Conservation (phyloP, 2,797 vertebrate species). For the Leptodactylus fallax region DNA sequence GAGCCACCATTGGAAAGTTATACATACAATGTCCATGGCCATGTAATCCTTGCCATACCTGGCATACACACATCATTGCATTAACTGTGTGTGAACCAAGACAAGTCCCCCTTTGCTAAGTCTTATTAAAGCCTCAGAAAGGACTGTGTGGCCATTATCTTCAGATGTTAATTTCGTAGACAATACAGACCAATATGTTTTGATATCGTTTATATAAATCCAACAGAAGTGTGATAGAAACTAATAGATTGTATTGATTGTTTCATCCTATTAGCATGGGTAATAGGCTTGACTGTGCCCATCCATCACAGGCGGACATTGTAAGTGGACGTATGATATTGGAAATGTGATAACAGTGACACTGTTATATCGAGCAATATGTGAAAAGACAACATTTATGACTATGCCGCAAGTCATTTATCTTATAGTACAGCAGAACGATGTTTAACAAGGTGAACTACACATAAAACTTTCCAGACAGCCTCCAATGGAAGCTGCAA, state of each 20-base stretch:
- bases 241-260: slow-evolving; percentile 28
- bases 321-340: slow-evolving; percentile 14
- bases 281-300: background rate
- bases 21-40: too few species aligned
- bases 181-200: background rate
- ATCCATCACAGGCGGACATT: background rate
- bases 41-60: too few species aligned
- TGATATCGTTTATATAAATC: background rate
- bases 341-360: slow-evolving; percentile 32
- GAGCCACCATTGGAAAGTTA: too few species aligned
- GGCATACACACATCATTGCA: too few species aligned
- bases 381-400: background rate
- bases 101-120: too few species aligned
- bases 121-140: too few species aligned
- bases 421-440: background rate
- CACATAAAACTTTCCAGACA: background rate
- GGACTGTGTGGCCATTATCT: background rate
- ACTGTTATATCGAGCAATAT: slow-evolving; percentile 19
- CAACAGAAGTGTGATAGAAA: background rate
- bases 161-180: background rate
- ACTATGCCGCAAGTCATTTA: background rate
- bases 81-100: too few species aligned
- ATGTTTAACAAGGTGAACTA: too few species aligned
- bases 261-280: slow-evolving; percentile 9
- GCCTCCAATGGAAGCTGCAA: background rate